Percentiles rank a stretch among this genome's conserved stretches.
phyloP scores from a whole-genome alignment of 2,113 vertebrate genomes.

The Ovis aries region ARS-UI_Ramb_v3.0 NC_056054.1:67242001-67242500 shows the following conservation, averaged over 20 bases:
- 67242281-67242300: neutral
- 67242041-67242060: neutral
- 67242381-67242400: too few relatives aligned
- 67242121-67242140: neutral
- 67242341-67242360: too few relatives aligned
- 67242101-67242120: neutral
- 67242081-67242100: neutral
- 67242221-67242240: neutral
- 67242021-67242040: neutral
- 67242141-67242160: neutral
- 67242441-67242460: neutral
- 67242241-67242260: neutral
- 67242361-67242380: too few relatives aligned
- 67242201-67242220: neutral
- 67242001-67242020: neutral
- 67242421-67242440: too few relatives aligned
- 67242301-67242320: neutral
- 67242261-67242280: neutral
- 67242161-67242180: neutral
- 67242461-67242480: neutral
- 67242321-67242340: too few relatives aligned
- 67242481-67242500: neutral
- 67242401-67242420: too few relatives aligned
- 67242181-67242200: neutral
- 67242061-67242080: neutral